Evolutionary conservation across 1,140 invertebrate species (phyloP).

Genomic region (Zaprionus camerounensis): DNA sequence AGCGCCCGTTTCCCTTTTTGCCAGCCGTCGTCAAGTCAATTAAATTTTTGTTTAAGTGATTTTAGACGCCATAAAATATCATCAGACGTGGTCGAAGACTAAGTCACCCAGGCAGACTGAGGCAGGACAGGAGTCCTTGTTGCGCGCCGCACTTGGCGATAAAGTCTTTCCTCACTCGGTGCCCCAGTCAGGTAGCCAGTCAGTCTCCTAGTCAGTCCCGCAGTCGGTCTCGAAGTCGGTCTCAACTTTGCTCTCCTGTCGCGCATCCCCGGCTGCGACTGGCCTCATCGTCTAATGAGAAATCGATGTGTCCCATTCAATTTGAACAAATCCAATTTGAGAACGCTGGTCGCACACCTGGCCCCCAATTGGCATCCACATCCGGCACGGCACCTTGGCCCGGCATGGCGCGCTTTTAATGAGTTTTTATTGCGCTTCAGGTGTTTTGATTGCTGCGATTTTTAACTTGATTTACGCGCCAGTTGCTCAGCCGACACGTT

Average conservation of each 20-base stretch:
- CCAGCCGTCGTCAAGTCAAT: conserved; percentile 64
- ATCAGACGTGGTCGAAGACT: conserved; percentile 8
- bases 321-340: conserved; percentile 63
- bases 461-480: conserved; percentile 80
- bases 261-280: not conserved
- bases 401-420: conserved; percentile 61
- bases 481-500: conserved; percentile 40
- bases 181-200: not conserved
- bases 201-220: not conserved
- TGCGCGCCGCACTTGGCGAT: not conserved
- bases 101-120: not conserved
- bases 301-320: conserved; percentile 75
- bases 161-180: not conserved
- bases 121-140: not conserved
- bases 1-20: conserved; percentile 31
- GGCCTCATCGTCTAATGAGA: conserved; percentile 60
- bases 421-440: conserved; percentile 81
- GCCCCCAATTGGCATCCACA: conserved; percentile 52
- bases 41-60: conserved; percentile 82
- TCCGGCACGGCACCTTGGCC: conserved; percentile 16
- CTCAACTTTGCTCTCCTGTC: not conserved
- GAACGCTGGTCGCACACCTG: conserved; percentile 26
- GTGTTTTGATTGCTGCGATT: conserved; percentile 81
- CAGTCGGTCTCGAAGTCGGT: not conserved
- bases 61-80: conserved; percentile 75